phyloP scores from a whole-genome alignment of 2,888 invertebrate species.

The Nemotelus nigrinus region DNA sequence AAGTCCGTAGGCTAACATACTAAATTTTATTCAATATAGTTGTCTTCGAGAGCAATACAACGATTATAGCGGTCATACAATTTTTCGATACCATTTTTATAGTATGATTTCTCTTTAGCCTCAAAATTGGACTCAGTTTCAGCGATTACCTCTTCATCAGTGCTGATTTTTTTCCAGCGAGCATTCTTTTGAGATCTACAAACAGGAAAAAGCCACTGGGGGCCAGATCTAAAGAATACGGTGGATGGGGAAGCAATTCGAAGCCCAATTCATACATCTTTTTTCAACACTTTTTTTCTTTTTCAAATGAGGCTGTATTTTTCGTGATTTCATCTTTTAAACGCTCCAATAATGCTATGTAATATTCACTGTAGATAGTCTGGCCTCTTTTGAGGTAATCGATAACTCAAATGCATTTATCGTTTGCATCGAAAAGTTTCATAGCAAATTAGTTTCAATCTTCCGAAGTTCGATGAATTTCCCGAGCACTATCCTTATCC shows the following conservation, averaged over 20 bases:
- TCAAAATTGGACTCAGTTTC: background rate
- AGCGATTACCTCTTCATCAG: constrained; percentile 3
- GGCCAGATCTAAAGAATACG: background rate
- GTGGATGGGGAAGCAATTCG: background rate
- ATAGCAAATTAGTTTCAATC: too few species aligned
- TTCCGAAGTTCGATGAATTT: too few species aligned
- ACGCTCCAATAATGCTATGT: too few species aligned
- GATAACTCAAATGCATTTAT: too few species aligned
- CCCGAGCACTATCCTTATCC: too few species aligned
- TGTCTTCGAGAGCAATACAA: background rate
- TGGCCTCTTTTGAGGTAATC: too few species aligned
- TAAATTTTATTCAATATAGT: background rate
- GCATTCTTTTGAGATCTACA: constrained; percentile 1
- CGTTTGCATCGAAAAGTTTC: too few species aligned
- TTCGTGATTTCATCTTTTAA: background rate
- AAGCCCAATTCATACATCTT: background rate
- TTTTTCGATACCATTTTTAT: constrained; percentile 3
- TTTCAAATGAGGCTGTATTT: background rate
- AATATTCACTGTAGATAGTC: too few species aligned
- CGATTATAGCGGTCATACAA: background rate
- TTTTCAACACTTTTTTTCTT: background rate
- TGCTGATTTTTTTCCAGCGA: constrained; percentile 3
- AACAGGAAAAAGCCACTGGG: background rate
- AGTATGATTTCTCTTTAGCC: background rate
- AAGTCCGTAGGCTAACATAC: too few species aligned